Evolutionary conservation across 2,888 invertebrate genomes (phyloP).

Genomic region (Caenorhabditis drosophilae): DNA sequence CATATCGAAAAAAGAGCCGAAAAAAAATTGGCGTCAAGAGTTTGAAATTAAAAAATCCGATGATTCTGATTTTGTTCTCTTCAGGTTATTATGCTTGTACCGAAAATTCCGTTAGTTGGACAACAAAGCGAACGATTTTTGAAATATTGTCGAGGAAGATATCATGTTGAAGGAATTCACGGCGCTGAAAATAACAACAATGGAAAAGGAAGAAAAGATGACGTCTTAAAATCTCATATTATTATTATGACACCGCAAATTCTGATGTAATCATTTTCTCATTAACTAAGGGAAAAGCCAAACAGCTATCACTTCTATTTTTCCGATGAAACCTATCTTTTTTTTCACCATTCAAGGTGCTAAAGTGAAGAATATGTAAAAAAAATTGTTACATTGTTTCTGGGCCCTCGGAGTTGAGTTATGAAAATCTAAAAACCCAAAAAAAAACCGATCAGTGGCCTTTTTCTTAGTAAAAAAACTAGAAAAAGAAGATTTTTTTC

Average conservation of each 20-base stretch:
- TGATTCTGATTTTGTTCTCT: background rate
- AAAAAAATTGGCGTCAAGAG: conserved; percentile 34
- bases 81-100: conserved; percentile 57
- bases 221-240: conserved; percentile 46
- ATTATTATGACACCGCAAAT: conserved; percentile 62
- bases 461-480: too few species aligned
- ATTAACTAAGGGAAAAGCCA: too few species aligned
- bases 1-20: conserved; percentile 43
- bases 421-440: too few species aligned
- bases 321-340: too few species aligned
- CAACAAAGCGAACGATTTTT: conserved; percentile 55
- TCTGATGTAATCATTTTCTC: conserved; percentile 35
- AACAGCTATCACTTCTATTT: background rate
- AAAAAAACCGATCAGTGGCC: too few species aligned
- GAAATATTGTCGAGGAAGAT: conserved; percentile 38
- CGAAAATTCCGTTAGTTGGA: conserved; percentile 63
- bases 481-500: background rate
- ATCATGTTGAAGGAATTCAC: conserved; percentile 50
- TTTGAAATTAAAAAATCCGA: conserved; percentile 11
- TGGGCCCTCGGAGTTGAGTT: too few species aligned
- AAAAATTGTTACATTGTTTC: too few species aligned
- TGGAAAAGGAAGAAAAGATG: conserved; percentile 26
- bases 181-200: conserved; percentile 48
- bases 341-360: too few species aligned
- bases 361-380: background rate